Percentiles rank a stretch among this genome's conserved stretches.
These are phyloP conservation scores for Oppia nitens DNA, from an alignment of 1,140 invertebrate genomes.

Conservation along the genomic window DNA sequence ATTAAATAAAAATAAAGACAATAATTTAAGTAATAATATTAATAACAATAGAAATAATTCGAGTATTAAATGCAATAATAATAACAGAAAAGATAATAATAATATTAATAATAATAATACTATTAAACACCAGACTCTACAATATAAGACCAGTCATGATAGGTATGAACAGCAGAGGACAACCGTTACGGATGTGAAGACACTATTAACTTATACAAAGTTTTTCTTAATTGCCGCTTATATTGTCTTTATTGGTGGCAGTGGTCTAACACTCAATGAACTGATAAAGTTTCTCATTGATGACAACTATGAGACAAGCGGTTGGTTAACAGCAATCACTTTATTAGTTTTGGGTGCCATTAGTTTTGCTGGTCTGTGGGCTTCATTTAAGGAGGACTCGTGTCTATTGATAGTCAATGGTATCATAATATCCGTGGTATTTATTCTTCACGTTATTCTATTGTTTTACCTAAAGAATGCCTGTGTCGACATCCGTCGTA, in stretches of 20 bases:
- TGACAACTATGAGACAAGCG: background rate
- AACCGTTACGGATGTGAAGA: background rate
- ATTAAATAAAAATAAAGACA: no score
- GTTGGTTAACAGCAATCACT: conserved; percentile 1
- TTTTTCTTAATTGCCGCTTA: background rate
- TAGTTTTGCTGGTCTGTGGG: conserved; percentile 1
- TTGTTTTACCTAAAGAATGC: conserved; percentile 6
- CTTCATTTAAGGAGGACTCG: conserved; percentile 6
- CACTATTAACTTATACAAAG: conserved; percentile 7
- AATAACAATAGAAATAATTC: no score
- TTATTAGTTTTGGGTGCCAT: background rate
- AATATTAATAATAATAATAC: no score
- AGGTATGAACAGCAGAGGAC: background rate
- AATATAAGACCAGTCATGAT: background rate
- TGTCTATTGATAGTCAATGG: conserved; percentile 9
- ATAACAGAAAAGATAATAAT: no score
- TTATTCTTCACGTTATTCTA: conserved; percentile 6
- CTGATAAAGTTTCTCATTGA: conserved; percentile 4
- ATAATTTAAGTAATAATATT: no score
- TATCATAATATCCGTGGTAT: conserved; percentile 2
- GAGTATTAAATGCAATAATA: no score
- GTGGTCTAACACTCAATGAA: conserved; percentile 5
- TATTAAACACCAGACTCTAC: background rate
- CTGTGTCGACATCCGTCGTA: background rate
- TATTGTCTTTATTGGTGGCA: conserved; percentile 8